Base-by-base conservation (phyloP, 2,888 invertebrate species). In the Hemistola chrysoprasaria region DNA sequence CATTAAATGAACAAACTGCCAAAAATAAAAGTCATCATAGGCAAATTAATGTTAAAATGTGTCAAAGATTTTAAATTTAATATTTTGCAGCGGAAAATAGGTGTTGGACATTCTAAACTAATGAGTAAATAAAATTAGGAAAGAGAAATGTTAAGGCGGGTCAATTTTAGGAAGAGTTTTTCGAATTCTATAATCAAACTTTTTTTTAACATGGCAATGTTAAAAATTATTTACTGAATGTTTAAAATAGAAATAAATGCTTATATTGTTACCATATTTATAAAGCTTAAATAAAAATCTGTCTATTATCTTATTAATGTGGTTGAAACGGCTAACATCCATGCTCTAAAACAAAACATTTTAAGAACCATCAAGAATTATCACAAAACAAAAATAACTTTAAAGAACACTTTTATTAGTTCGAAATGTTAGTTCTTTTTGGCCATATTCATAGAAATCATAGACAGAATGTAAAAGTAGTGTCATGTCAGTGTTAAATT, bases 211-310 rank as follows among this genome's bases (percentile, higher is more conserved):
- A 20, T 30, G 22, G n/a, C n/a, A n/a, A n/a, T n/a, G 10, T 27
- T 22, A 20, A 41, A 40, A 51, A 42, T 47, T 32, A 26, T 22
- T 1, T 33, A 22, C 16, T 16, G 16, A 16, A 16, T 16, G 16
- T 16, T 9, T 10, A 45, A 53, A 48, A 57, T 59, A 59, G 55
- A 49, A 44, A 50, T 50, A 58, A 55, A 56, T 53, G 78, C 78
- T 79, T 16, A 16, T 79, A 69, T 78, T 78, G 78, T 79, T 79
- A 75, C 62, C 42, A 74, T 76, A 75, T 78, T 78, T 8, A 63
- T 40, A 36, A 71, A 58, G 78, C 79, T 80, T 81, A 73, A 62
- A 80, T n/a, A n/a, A n/a, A n/a, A n/a, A n/a, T n/a, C n/a, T n/a
- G n/a, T n/a, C n/a, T n/a, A n/a, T n/a, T n/a, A n/a, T n/a, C n/a